Conservation (phyloP, 2,797 vertebrate species). For the Parauchenoglanis ngamensis region DNA sequence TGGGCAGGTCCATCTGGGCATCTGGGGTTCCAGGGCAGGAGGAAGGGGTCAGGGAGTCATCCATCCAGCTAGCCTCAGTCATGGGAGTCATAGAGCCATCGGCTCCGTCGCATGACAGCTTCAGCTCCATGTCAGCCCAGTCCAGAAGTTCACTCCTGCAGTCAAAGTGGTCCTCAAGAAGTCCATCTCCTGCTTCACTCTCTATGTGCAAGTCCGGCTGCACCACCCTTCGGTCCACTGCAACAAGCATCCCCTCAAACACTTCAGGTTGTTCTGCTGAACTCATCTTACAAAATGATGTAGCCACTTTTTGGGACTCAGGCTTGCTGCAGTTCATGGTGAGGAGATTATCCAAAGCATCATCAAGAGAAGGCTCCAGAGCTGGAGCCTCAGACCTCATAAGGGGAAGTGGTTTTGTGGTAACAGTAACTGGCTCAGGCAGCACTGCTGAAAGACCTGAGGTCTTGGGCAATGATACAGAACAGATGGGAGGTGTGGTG, state of each 20-base stretch:
- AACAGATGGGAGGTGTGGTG: slow-evolving; percentile 48
- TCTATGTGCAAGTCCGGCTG: slow-evolving; percentile 76
- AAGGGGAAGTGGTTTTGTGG: slow-evolving; percentile 47
- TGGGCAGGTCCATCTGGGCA: slow-evolving; percentile 72
- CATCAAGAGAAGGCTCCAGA: slow-evolving; percentile 66
- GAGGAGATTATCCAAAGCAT: slow-evolving; percentile 75
- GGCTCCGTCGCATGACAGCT: slow-evolving; percentile 71
- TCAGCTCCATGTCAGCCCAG: slow-evolving; percentile 78
- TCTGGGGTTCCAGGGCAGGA: slow-evolving; percentile 72
- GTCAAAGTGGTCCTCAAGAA: slow-evolving; percentile 42
- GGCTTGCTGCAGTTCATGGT: slow-evolving; percentile 68
- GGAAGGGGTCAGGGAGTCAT: slow-evolving; percentile 75
- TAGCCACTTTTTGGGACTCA: slow-evolving; percentile 49
- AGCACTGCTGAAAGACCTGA: slow-evolving; percentile 35
- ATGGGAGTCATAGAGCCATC: slow-evolving; percentile 78
- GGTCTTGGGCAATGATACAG: slow-evolving; percentile 39
- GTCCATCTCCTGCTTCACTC: slow-evolving; percentile 63
- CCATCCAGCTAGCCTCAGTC: slow-evolving; percentile 82
- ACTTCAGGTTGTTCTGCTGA: slow-evolving; percentile 61
- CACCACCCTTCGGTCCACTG: slow-evolving; percentile 71
- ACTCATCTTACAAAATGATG: slow-evolving; percentile 39
- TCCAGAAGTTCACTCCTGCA: slow-evolving; percentile 71
- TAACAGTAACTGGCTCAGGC: slow-evolving; percentile 17
- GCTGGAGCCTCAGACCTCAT: slow-evolving; percentile 35
- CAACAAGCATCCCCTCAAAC: slow-evolving; percentile 72